These are phyloP conservation scores for Andrena cerasifolii DNA, from an alignment of 1,140 invertebrate species.

Conservation along the genomic window DNA sequence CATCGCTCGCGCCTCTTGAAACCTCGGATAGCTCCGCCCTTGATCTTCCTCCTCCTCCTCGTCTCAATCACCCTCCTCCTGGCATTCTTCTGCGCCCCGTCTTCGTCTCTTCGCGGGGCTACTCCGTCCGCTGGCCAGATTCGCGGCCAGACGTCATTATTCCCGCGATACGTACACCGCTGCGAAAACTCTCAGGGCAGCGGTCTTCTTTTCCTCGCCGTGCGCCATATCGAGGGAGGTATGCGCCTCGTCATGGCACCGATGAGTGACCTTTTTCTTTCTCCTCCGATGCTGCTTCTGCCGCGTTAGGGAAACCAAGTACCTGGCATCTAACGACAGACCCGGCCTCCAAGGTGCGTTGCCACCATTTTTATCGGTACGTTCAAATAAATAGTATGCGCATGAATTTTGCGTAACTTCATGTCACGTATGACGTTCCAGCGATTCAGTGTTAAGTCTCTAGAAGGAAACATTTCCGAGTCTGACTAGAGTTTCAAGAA, in stretches of 20 bases:
- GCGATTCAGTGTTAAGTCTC: too few species aligned
- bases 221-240: conserved; percentile 69
- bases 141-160: conserved; percentile 47
- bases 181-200: conserved; percentile 61
- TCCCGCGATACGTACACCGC: conserved; percentile 46
- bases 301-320: conserved; percentile 55
- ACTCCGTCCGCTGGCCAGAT: background rate
- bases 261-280: conserved; percentile 56
- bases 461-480: too few species aligned
- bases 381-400: conserved; percentile 44
- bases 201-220: conserved; percentile 49
- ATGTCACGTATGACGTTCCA: conserved; percentile 5
- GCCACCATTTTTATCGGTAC: conserved; percentile 65
- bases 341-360: conserved; percentile 51
- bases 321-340: conserved; percentile 62
- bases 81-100: background rate
- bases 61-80: background rate
- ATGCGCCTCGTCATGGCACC: conserved; percentile 72
- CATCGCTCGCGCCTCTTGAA: conserved; percentile 16
- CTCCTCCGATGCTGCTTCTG: conserved; percentile 38
- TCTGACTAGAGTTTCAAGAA: too few species aligned
- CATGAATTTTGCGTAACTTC: conserved; percentile 41
- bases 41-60: background rate
- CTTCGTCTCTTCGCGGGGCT: background rate
- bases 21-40: background rate